A percentile compares a stretch with the other conserved stretches of the same genome.
These are phyloP conservation scores for Brachionus rotundiformis DNA, from an alignment of 1,140 invertebrate species.

Conservation along the genomic window DNA sequence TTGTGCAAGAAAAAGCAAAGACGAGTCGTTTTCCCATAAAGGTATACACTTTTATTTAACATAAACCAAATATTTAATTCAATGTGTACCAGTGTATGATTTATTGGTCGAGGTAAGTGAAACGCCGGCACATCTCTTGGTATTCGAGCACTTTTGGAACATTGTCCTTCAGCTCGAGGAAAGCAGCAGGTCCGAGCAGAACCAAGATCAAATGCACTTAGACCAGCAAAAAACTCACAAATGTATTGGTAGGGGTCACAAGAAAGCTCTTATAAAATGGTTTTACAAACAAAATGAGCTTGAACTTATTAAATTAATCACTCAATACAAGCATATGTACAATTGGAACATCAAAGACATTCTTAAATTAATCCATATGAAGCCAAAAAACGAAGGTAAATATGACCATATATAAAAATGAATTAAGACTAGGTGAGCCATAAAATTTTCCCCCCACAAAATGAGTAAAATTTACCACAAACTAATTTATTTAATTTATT, in stretches of 20 bases:
- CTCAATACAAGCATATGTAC: conserved; percentile 2
- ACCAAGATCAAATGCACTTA: neutral
- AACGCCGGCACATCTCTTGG: conserved; percentile 24
- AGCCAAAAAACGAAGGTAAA: conserved; percentile 30
- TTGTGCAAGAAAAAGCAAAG: conserved; percentile 12
- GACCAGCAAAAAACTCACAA: neutral
- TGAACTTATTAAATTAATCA: neutral
- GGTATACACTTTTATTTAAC: too few relatives aligned
- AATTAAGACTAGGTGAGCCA: too few relatives aligned
- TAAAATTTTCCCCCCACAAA: too few relatives aligned
- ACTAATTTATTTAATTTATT: too few relatives aligned
- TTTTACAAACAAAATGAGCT: conserved; percentile 10
- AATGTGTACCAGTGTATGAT: neutral
- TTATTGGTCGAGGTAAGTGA: neutral
- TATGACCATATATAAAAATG: neutral
- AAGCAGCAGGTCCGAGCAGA: neutral
- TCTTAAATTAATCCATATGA: conserved; percentile 35
- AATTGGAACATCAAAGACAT: conserved; percentile 38
- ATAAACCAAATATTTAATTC: neutral
- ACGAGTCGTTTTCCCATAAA: conserved; percentile 20
- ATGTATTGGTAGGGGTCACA: conserved; percentile 22
- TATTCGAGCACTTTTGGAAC: conserved; percentile 7
- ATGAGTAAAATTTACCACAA: too few relatives aligned
- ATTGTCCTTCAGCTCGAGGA: neutral
- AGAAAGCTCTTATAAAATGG: conserved; percentile 35